Evolutionary conservation across 2,113 vertebrate species (phyloP).

Genomic region (Aegithalos caudatus): DNA sequence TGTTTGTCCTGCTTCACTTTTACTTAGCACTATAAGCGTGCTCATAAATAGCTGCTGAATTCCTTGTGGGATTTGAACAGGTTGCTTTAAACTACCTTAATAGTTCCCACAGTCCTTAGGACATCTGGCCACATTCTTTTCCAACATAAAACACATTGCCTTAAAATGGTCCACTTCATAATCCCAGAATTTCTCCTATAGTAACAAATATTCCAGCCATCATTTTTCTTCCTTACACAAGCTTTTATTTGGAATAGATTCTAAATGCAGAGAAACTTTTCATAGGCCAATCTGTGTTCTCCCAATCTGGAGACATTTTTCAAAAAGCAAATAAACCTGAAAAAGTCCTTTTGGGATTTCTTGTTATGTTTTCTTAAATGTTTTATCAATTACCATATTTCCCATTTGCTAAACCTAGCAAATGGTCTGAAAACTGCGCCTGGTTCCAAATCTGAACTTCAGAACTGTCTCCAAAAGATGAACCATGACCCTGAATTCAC

Average conservation of each 20-base stretch:
- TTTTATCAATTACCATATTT: not conserved
- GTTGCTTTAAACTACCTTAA: not conserved
- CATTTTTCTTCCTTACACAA: not conserved
- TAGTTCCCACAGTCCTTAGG: not conserved
- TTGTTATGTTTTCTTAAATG: not conserved
- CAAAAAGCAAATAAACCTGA: not conserved
- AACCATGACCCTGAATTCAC: not conserved
- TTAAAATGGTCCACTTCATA: not conserved
- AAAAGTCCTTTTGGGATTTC: not conserved
- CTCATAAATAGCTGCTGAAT: not conserved
- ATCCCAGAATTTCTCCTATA: not conserved
- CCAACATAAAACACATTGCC: not conserved
- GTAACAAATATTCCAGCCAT: not conserved
- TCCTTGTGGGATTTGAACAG: not conserved
- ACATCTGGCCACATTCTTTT: not conserved
- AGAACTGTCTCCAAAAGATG: not conserved
- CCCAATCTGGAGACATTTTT: not conserved
- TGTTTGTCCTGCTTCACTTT: not conserved
- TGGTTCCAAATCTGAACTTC: not conserved
- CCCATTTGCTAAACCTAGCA: not conserved
- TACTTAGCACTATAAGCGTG: not conserved
- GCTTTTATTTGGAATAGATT: not conserved
- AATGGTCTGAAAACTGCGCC: not conserved
- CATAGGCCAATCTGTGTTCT: not conserved
- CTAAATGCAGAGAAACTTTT: not conserved